Evolutionary conservation across 2,888 invertebrate species (phyloP).

Genomic region (Temnothorax rugatulus): DNA sequence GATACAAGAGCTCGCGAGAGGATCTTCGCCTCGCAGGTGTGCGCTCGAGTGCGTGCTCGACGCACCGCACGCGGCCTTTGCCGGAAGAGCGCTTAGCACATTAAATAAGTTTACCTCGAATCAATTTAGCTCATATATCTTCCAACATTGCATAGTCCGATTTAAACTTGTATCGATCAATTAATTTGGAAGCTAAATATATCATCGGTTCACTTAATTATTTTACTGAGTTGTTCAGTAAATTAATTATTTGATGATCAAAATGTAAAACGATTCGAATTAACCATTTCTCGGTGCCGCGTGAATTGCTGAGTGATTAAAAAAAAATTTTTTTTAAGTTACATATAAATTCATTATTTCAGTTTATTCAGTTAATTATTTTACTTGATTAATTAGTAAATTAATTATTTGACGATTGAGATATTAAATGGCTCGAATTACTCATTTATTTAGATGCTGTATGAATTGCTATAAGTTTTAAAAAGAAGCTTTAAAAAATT

Average conservation of each 20-base stretch:
- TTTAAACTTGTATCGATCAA: background rate
- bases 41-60: conserved; percentile 39
- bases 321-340: background rate
- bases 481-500: background rate
- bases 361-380: background rate
- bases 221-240: background rate
- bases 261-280: background rate
- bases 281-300: too few relatives aligned
- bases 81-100: background rate
- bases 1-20: conserved; percentile 78
- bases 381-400: background rate
- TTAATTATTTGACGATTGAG: background rate
- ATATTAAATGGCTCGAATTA: background rate
- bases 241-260: background rate
- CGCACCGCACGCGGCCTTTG: conserved; percentile 5
- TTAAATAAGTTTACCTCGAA: background rate
- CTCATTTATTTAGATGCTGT: background rate
- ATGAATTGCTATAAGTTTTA: background rate
- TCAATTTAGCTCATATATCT: background rate
- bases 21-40: conserved; percentile 72
- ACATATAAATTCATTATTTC: background rate
- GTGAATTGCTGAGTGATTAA: background rate
- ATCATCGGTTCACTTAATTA: background rate
- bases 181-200: background rate
- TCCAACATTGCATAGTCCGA: background rate